phyloP scores from a whole-genome alignment of 1,140 invertebrate species.

The Drosophila ambigua region DNA sequence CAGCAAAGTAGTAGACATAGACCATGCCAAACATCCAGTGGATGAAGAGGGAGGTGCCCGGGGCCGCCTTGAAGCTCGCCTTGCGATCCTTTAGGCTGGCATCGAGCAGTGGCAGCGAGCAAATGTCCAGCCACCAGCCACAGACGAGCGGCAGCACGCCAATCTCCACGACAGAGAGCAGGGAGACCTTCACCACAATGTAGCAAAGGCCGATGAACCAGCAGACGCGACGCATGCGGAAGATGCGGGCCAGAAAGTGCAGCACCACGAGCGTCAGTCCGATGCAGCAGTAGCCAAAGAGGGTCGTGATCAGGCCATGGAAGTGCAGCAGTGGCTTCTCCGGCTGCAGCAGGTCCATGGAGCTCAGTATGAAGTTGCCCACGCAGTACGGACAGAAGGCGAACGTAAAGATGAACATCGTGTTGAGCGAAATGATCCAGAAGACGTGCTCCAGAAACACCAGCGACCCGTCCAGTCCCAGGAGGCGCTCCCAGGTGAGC shows the following conservation, averaged over 20 bases:
- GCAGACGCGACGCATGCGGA: conserved; percentile 92
- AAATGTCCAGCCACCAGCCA: conserved; percentile 99
- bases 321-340: conserved; percentile 92
- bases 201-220: conserved; percentile 96
- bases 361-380: conserved; percentile 92
- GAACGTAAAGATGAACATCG: conserved; percentile 96
- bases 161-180: conserved; percentile 97
- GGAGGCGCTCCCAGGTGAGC: conserved; percentile 97
- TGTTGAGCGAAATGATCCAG: conserved; percentile 99
- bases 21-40: conserved; percentile 99
- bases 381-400: conserved; percentile 98
- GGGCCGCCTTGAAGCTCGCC: conserved; percentile 93
- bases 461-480: conserved; percentile 98
- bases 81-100: conserved; percentile 94
- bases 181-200: conserved; percentile 97
- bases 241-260: conserved; percentile 90
- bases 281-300: conserved; percentile 96
- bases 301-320: conserved; percentile 95
- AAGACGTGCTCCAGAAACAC: conserved; percentile 99
- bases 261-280: conserved; percentile 93
- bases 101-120: conserved; percentile 97
- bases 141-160: conserved; percentile 98
- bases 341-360: conserved; percentile 90
- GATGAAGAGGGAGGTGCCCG: conserved; percentile 98
- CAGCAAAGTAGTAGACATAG: conserved; percentile 99